Evolutionary conservation across 1,140 invertebrate species (phyloP).

Genomic region (Eubasilissa regina): DNA sequence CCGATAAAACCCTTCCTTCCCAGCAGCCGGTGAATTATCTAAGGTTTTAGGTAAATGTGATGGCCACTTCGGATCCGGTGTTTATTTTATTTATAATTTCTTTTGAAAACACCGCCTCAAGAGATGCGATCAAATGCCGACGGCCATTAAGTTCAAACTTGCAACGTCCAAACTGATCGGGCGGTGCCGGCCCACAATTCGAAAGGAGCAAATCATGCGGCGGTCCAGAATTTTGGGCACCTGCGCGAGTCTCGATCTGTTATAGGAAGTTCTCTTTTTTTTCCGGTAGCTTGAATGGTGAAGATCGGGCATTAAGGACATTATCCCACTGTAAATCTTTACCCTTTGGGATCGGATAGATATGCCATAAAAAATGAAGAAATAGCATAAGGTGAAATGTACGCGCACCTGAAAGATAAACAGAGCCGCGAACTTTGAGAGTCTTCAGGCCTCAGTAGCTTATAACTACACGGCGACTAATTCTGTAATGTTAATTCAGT

Average conservation of each 20-base stretch:
- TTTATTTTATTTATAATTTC: slow-evolving; percentile 59
- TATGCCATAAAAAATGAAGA: slow-evolving; percentile 35
- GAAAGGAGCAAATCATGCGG: not conserved
- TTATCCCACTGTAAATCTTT: slow-evolving; percentile 50
- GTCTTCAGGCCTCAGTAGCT: not conserved
- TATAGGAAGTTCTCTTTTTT: not conserved
- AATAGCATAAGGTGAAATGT: slow-evolving; percentile 35
- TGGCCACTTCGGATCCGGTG: slow-evolving; percentile 37
- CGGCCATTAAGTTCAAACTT: slow-evolving; percentile 36
- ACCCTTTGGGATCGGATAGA: slow-evolving; percentile 40
- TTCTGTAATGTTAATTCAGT: too few relatives aligned
- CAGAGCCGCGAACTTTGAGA: not conserved
- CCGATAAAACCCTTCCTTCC: slow-evolving; percentile 1
- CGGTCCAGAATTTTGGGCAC: too few relatives aligned
- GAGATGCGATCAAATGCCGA: slow-evolving; percentile 48
- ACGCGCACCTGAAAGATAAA: slow-evolving; percentile 20
- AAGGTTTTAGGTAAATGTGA: slow-evolving; percentile 43
- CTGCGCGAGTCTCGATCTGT: too few relatives aligned
- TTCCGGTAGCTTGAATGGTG: not conserved
- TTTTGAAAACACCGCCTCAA: slow-evolving; percentile 50
- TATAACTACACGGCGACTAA: too few relatives aligned
- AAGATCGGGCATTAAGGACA: slow-evolving; percentile 26
- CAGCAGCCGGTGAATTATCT: slow-evolving; percentile 22
- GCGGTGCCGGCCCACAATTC: not conserved
- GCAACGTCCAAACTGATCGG: not conserved